Base-by-base conservation (phyloP, 1,140 invertebrate genomes). In the Parapsyche elsis region DNA sequence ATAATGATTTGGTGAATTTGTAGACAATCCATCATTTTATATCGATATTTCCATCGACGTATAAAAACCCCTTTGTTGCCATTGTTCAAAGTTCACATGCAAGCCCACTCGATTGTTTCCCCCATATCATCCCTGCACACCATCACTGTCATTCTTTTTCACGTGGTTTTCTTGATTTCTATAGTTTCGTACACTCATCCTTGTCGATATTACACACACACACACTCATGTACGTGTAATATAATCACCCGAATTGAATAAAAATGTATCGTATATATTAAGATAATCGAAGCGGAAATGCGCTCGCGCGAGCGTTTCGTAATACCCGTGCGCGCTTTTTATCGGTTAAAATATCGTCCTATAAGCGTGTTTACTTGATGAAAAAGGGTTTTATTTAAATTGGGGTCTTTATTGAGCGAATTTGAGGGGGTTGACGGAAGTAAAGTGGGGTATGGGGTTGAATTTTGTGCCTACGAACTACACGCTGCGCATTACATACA, bases 341-440 rank as follows among this genome's bases (percentile, higher is more conserved):
- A 67, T 67, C 64, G 16, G 2, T 53, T 53, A 12, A 53, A 53
- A 53, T 12, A 53, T 53, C 49, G 49, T 53, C 49, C 49, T 53
- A 21, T 67, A 67, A 67, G 71, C 71, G 44, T 73, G 71, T 73
- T 73, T 73, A 73, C 30, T 71, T 38, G 24, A 46, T 46, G 38
- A 73, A 73, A 73, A 73, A 73, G 71, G 38, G n/a, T 73, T 46
- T 73, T 73, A 73, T 73, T 73, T 73, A 38, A 73, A 38, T 30
- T 46, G 38, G 71, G 71, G 10, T 73, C 24, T 73, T 73, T 23
- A 26, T 67, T 23, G 21, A 26, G 24, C 21, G 64, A 67, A 38
- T 38, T 38, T 38, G 1, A 7, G 30, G 30, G 30, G 30, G 30
- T 7, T 4, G 7, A 7, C 7, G 1, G 30, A 38, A 38, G 30